Evolutionary conservation across 2,113 vertebrate genomes (phyloP).

Genomic region (Pholis gunnellus): DNA sequence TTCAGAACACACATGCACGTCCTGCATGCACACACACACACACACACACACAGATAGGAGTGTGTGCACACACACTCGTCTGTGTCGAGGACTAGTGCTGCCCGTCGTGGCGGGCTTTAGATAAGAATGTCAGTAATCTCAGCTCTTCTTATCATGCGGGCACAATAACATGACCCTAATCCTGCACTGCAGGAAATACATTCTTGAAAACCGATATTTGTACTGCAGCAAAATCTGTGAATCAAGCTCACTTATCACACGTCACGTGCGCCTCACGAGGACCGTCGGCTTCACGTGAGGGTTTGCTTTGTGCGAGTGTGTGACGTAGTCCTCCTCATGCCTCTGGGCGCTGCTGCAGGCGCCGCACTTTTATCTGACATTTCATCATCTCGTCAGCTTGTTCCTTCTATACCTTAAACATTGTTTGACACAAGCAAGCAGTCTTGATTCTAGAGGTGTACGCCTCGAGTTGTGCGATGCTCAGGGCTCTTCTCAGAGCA

Average conservation of each 20-base stretch:
- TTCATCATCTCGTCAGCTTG: conserved; percentile 41
- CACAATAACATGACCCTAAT: conserved; percentile 78
- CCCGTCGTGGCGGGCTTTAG: conserved; percentile 64
- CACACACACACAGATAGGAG: conserved; percentile 2
- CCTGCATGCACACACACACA: background rate
- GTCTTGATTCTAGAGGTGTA: conserved; percentile 2
- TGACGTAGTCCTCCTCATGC: background rate
- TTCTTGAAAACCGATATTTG: conserved; percentile 60
- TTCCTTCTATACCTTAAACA: conserved; percentile 26
- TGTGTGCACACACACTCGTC: conserved; percentile 11
- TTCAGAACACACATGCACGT: background rate
- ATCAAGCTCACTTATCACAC: conserved; percentile 23
- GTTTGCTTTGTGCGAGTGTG: background rate
- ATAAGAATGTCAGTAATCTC: conserved; percentile 79
- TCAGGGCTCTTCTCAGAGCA: conserved; percentile 2
- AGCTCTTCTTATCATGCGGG: conserved; percentile 71
- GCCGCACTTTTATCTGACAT: conserved; percentile 24
- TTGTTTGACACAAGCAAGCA: conserved; percentile 15
- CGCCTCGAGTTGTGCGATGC: background rate
- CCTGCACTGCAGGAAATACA: conserved; percentile 61
- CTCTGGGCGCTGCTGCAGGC: conserved; percentile 31
- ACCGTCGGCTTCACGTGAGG: background rate
- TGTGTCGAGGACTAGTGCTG: conserved; percentile 22
- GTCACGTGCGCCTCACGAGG: background rate
- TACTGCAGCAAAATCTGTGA: conserved; percentile 38